Base-by-base conservation (phyloP, 2,797 vertebrate genomes). In the Knipowitschia caucasica region DNA sequence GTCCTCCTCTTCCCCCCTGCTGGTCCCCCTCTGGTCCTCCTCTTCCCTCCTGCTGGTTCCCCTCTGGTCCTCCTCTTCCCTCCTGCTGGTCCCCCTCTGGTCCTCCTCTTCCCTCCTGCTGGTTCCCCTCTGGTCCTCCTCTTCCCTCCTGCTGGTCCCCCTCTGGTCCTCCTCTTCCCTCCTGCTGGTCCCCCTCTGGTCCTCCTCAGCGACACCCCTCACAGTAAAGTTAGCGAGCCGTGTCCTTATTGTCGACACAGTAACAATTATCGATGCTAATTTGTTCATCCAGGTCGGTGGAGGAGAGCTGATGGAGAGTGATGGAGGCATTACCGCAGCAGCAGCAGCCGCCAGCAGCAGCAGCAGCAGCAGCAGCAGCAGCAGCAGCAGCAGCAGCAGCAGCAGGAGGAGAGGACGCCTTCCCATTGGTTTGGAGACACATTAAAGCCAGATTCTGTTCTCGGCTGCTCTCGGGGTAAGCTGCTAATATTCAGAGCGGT, bases 241-340 rank as follows among this genome's bases (percentile, higher is more conserved):
- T 73, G 67, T 64, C 36, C 71, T 73, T 67, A 82, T 75, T 82
- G 79, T 78, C 61, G 72, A 77, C 68, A 68, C 64, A 68, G 62
- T 56, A 67, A 61, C 62, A 83, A 83, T 78, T 75, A 81, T 73
- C 72, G 61, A 66, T 78, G 77, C 73, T 78, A 73, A 83, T 80
- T 75, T 80, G 29, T 59, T 64, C 71, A 73, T 3, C 51, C 57
- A 57, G 34, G 54, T 5, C 21, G 69, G 59, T 31, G 50, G 9
- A 35, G 50, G 81, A 84, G 78, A 72, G 47, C 77, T 77, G 70
- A 76, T 69, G 39, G 59, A 43, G 71, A 77, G 42, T 34, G 70
- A 76, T 47, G 31, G 62, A 59, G 51, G 68, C 69, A 70, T 72
- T 59, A 66, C 62, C 62, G 69, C 64, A 62, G 62, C n/a, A n/a